Conservation (phyloP, 2,797 vertebrate species). For the Sebastes nivosus region DNA sequence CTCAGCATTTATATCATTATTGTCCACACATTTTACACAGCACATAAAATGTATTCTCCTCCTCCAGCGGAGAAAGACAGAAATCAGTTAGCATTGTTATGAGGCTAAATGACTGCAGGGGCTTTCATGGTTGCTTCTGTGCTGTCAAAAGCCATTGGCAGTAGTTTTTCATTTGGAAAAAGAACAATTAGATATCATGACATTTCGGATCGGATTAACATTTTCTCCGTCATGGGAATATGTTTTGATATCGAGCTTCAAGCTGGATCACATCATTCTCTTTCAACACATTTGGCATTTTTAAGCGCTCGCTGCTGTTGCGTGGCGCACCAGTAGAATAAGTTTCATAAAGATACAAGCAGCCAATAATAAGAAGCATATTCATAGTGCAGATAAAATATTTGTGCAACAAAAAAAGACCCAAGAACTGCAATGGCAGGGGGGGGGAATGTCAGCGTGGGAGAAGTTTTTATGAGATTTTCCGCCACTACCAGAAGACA, state of each 20-base stretch:
- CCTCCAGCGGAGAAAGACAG: neutral
- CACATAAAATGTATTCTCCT: constrained; percentile 22
- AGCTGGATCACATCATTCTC: constrained; percentile 48
- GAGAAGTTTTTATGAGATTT: constrained; percentile 18
- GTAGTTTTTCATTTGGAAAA: constrained; percentile 35
- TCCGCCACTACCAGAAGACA: neutral
- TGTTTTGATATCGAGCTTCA: constrained; percentile 57
- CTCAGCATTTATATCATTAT: constrained; percentile 21
- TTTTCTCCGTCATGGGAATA: constrained; percentile 51
- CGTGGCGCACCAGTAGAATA: neutral
- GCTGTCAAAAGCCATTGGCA: constrained; percentile 53
- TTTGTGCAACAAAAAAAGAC: neutral
- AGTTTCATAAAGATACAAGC: constrained; percentile 11
- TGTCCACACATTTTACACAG: constrained; percentile 25
- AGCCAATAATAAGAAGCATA: constrained; percentile 7
- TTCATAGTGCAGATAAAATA: constrained; percentile 8
- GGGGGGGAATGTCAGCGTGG: neutral
- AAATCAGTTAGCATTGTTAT: constrained; percentile 42
- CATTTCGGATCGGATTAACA: constrained; percentile 60
- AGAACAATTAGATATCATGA: constrained; percentile 63
- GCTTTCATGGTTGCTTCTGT: constrained; percentile 22
- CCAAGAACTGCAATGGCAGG: neutral
- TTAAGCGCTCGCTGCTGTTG: constrained; percentile 13
- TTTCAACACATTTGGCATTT: constrained; percentile 58
- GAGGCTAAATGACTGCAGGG: constrained; percentile 51